Base-by-base conservation (phyloP, 2,113 vertebrate species). In the Podarcis muralis region DNA sequence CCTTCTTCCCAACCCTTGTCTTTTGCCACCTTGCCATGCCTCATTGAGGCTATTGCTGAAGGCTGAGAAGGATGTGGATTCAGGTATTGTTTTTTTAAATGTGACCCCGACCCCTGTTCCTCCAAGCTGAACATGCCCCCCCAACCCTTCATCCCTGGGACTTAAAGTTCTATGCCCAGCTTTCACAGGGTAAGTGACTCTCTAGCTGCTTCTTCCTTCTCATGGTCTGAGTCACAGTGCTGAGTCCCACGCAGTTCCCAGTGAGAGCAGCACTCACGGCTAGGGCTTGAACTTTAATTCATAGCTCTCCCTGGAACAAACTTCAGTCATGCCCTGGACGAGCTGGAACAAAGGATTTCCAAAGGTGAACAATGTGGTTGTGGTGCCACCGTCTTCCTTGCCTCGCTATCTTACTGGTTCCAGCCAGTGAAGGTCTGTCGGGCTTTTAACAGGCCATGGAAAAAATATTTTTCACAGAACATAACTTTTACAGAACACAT, bases 131-230 rank as follows among this genome's bases (percentile, higher is more conserved):
- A 27, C 7, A n/a, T 5, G 25, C 11, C 13, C 20, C 16, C 48
- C 22, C 12, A 16, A 18, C 8, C 13, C 32, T 76, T 71, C 2
- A 75, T 12, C 83, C 22, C 12, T 40, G 62, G 62, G 62, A 62
- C 18, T 57, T 32, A 30, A 76, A 92, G 90, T 90, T 95, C 91
- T 92, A 89, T 68, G 90, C 88, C 48, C 83, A 91, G 89, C 90
- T 81, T 90, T 87, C 69, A 89, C 8, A 2, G 22, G 3, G 1
- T 92, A 87, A 94, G 62, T 86, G 85, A 22, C 5, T 79, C 86
- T 95, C 91, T 77, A 43, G 71, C 8, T 23, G 25, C 40, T 69
- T 57, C 79, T 82, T 76, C 88, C 80, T 57, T 92, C 83, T 72
- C 77, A 81, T 72, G 74, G 87, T 65, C 82, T 93, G 88, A 94